Base-by-base conservation (phyloP, 2,797 vertebrate genomes). In the Leptoclinus maculatus region DNA sequence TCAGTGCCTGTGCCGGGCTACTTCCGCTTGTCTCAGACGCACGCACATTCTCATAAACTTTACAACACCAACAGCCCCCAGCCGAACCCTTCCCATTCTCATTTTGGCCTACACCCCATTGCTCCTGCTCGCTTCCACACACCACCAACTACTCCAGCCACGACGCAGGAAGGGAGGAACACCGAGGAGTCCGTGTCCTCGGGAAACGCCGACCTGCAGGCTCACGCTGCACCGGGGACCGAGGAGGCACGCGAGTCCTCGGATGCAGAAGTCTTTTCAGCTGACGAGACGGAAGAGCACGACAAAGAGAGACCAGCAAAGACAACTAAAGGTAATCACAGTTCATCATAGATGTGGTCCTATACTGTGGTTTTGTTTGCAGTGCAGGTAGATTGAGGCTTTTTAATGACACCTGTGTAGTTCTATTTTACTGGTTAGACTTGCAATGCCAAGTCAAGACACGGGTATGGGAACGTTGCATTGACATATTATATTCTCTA, bases 1-100 rank as follows among this genome's bases (percentile, higher is more conserved):
- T 96, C 96, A 77, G 97, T 99, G 90, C 97, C 98, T 53, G 97
- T 99, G 87, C 98, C 98, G 71, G 97, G 98, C 88, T 99, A 99
- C 94, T 99, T 99, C 97, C 98, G 98, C 95, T 95, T 99, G 82
- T 99, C 98, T 88, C 98, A 99, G 95, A 96, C 97, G 79, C 98
- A 98, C 88, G 96, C 97, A 92, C 95, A 96, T 88, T 94, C 97
- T 93, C 94, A 94, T 94, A 99, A 98, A 96, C 95, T 94, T 95
- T 98, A 97, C 93, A 94, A 96, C 93, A 84, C 74, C 83, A 93
- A 91, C 87, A 92, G 93, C 76, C 96, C 94, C 84, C 95, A 96
- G 76, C 94, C 96, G 81, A 96, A 95, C 87, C 95, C 96, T 87
- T 90, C 96, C 87, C 96, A 95, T 69, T 97, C 97, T 91, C 92